Base-by-base conservation (phyloP, 1,140 invertebrate species). In the Brachionus koreanus region DNA sequence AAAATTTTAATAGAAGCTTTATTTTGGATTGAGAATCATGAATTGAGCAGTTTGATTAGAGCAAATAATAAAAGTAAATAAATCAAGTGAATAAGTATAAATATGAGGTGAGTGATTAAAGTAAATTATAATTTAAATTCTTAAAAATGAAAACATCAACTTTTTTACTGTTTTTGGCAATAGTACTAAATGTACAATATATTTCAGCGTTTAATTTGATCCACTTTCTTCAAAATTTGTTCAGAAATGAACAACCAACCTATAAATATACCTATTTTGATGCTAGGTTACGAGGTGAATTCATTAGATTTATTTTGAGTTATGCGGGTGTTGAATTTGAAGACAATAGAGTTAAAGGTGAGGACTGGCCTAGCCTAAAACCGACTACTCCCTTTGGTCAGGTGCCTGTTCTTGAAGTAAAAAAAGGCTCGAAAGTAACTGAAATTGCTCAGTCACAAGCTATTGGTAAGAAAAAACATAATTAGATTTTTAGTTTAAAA, bases 301-400 rank as follows among this genome's bases (percentile, higher is more conserved):
- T 84, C 9, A 82, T 83, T 23, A 69, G 85, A 52, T 82, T 84
- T 42, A 82, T 85, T 12, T 85, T 85, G 16, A 83, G 84, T 19
- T 81, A 84, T 42, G 75, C 84, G 1, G 83, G 82, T 16, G 72
- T 79, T 13, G 43, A 83, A 12, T 85, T 77, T 52, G 77, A 84
- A 67, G 85, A 85, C 65, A 69, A 84, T 39, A 57, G 85, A 10
- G 29, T 85, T 10, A 81, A 82, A 61, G 46, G 63, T 35, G 75
- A 81, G 12, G 25, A 83, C n/a, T 85, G 85, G 85, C 83, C 82
- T 12, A 49, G 67, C 37, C 35, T 84, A n/a, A 82, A 69, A 23
- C 16, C 37, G 12, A 13, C 29, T 16, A 49, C 19, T 10, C 82
- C 82, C 12, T 74, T 75, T 39, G 82, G 69, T 25, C 65, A 83